Base-by-base conservation (phyloP, 2,888 invertebrate species). In the Archaeoteleia sp. region DNA sequence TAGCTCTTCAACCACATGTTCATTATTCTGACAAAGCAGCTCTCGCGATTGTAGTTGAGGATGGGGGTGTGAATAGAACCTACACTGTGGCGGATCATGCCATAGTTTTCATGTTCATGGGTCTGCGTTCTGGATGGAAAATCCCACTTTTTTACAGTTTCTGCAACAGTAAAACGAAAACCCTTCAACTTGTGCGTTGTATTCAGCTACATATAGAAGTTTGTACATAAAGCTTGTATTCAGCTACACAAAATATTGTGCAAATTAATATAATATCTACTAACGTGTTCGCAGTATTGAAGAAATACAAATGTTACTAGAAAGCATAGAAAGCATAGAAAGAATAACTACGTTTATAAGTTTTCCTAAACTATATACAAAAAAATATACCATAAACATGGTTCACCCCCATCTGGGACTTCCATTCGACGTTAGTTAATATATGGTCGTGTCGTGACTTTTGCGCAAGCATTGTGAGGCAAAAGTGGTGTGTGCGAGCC, bases 121-220 rank as follows among this genome's bases (percentile, higher is more conserved):
- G 37, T 1, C 8, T 37, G 1, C 2, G 9, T n/a, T 15, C 37
- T 1, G 37, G 37, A 37, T 37, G 37, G 37, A 37, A 8, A 1
- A 13, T 37, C 5, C 37, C 37, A 2, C n/a, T 37, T 8, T 15
- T 20, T n/a, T 37, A 15, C 17, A 37, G 9, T 29, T 43, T 27
- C 29, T 43, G 7, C 8, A 43, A 43, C 1, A 8, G 29, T 6
- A 27, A 43, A 27, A 43, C 43, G 1, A 43, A 43, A 14, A 7
- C 23, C 10, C 2, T 9, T 4, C 40, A 40, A 17, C 12, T 40
- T n/a, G 6, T 23, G 9, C 2, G 1, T 2, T 40, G 40, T 12
- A 40, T 40, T n/a, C 2, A 8, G 1, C 8, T 7, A 1, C 40
- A 40, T 23, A 40, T 40, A 23, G 4, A 23, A 40, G 37, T 37